phyloP scores from a whole-genome alignment of 1,140 invertebrate species.

The Limonius californicus region DNA sequence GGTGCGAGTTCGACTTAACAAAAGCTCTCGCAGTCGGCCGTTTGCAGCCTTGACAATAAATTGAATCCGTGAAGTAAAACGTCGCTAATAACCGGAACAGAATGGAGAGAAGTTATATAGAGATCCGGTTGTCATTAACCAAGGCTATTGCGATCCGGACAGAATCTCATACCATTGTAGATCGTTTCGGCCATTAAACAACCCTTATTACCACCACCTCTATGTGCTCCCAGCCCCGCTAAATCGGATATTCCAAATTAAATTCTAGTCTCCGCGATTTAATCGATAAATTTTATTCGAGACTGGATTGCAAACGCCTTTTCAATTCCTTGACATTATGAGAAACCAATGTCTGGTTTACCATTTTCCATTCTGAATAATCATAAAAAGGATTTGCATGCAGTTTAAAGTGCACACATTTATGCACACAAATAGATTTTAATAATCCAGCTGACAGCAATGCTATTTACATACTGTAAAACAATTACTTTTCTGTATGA shows the following conservation, averaged over 20 bases:
- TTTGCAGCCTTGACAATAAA: slow-evolving; percentile 12
- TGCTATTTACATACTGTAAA: no score
- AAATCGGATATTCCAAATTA: slow-evolving; percentile 13
- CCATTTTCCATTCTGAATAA: no score
- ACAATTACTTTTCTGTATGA: no score
- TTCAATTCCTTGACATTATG: background rate
- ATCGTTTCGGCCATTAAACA: slow-evolving; percentile 13
- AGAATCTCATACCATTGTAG: slow-evolving; percentile 5
- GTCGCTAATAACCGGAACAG: slow-evolving; percentile 13
- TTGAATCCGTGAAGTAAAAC: slow-evolving; percentile 11
- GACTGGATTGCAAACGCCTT: background rate
- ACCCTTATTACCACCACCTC: slow-evolving; percentile 9
- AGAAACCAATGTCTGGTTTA: background rate
- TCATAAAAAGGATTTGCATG: no score
- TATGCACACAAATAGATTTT: no score
- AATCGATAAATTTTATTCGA: background rate
- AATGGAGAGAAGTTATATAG: slow-evolving; percentile 1
- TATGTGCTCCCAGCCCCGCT: background rate
- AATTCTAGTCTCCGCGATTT: slow-evolving; percentile 5
- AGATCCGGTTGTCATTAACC: slow-evolving; percentile 15
- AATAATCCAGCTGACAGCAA: no score
- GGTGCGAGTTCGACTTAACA: slow-evolving; percentile 12
- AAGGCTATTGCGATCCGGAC: background rate
- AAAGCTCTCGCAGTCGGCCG: background rate
- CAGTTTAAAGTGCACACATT: no score